Evolutionary conservation across 1,140 invertebrate species (phyloP).

Genomic region (Formica selysi): DNA sequence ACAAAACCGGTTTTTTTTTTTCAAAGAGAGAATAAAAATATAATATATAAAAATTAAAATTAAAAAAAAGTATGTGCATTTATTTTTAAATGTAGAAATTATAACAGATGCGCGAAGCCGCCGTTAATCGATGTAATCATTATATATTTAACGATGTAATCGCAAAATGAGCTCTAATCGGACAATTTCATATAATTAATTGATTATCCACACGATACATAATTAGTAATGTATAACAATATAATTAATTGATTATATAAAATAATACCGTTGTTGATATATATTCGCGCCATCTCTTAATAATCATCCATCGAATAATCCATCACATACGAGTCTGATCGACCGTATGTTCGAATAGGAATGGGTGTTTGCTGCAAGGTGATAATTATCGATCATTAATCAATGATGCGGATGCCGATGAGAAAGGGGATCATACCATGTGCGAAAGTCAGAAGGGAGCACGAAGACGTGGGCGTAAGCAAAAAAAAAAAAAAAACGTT

Average conservation of each 20-base stretch:
- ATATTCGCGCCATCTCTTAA: slow-evolving; percentile 4
- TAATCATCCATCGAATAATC: slow-evolving; percentile 16
- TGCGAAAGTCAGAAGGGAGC: slow-evolving; percentile 33
- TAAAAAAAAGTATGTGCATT: background rate
- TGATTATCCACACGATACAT: background rate
- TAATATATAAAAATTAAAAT: slow-evolving; percentile 21
- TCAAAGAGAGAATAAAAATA: background rate
- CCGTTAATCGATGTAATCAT: slow-evolving; percentile 39
- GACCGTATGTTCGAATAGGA: slow-evolving; percentile 40
- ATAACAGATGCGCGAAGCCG: background rate
- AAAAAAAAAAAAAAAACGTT: slow-evolving; percentile 62
- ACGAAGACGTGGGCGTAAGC: slow-evolving; percentile 24
- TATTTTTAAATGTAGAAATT: slow-evolving; percentile 36
- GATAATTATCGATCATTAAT: slow-evolving; percentile 65
- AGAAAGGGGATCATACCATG: background rate
- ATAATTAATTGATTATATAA: slow-evolving; percentile 39
- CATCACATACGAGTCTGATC: background rate
- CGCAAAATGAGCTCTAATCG: slow-evolving; percentile 4
- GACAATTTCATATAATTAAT: slow-evolving; percentile 34
- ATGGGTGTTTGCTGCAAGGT: slow-evolving; percentile 47
- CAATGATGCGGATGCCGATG: slow-evolving; percentile 3
- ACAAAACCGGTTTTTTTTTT: background rate
- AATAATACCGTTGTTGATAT: slow-evolving; percentile 4
- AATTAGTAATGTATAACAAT: slow-evolving; percentile 3
- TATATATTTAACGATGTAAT: slow-evolving; percentile 40